phyloP scores from a whole-genome alignment of 2,888 invertebrate genomes.

The Pandemis heparana region DNA sequence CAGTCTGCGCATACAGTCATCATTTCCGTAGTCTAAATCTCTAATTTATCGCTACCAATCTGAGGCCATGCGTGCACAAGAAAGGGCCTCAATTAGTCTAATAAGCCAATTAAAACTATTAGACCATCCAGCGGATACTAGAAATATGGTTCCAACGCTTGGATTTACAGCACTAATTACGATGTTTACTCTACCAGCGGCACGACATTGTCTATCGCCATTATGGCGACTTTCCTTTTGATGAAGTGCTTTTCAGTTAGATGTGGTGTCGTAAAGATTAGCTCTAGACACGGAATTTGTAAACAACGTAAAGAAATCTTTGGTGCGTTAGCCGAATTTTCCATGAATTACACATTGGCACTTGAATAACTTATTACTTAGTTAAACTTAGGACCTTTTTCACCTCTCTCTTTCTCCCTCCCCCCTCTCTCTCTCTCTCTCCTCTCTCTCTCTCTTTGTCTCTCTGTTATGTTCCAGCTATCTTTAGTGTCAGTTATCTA shows the following conservation, averaged over 20 bases:
- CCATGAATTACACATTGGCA: too few relatives aligned
- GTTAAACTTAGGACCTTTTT: too few relatives aligned
- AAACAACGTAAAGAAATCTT: too few relatives aligned
- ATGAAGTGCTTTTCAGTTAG: background rate
- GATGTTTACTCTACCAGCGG: constrained; percentile 15
- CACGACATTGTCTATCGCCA: constrained; percentile 32
- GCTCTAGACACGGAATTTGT: too few relatives aligned
- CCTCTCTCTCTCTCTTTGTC: too few relatives aligned
- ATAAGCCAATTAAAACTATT: constrained; percentile 63
- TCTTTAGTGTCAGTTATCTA: too few relatives aligned
- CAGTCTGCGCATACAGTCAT: background rate
- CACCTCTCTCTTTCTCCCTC: too few relatives aligned
- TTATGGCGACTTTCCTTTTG: constrained; percentile 29
- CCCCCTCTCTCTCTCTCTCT: too few relatives aligned
- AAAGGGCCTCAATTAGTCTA: constrained; percentile 59
- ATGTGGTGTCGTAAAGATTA: background rate
- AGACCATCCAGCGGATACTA: constrained; percentile 62
- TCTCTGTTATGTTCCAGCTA: too few relatives aligned
- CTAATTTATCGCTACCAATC: constrained; percentile 16
- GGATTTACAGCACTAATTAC: constrained; percentile 55
- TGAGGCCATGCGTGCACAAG: constrained; percentile 43
- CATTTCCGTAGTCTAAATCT: constrained; percentile 14
- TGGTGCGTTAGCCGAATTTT: too few relatives aligned
- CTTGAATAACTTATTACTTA: too few relatives aligned
- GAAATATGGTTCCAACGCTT: constrained; percentile 55